Conservation (phyloP, 2,113 vertebrate genomes). For the Ginglymostoma cirratum region DNA sequence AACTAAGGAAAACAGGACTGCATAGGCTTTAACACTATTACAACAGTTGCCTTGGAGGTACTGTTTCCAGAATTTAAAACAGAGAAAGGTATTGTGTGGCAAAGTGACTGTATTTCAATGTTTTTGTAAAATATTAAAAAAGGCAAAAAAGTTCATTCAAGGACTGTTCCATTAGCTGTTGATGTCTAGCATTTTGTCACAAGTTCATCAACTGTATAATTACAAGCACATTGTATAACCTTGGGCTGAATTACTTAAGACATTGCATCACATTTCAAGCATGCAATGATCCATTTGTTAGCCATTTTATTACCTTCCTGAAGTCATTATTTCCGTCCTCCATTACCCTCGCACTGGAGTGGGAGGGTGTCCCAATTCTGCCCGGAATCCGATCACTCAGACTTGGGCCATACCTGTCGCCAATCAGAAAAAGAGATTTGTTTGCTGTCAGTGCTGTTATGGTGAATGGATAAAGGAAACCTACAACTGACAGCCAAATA, state of each 20-base stretch:
- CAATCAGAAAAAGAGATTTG: background rate
- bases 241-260: background rate
- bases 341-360: conserved; percentile 17
- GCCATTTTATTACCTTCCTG: conserved; percentile 41
- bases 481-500: background rate
- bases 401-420: conserved; percentile 23
- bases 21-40: background rate
- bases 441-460: background rate
- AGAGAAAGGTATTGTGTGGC: background rate
- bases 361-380: conserved; percentile 40
- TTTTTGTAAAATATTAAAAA: background rate
- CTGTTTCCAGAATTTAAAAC: background rate
- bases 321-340: conserved; percentile 42
- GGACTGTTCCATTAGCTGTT: background rate
- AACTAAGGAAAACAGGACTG: background rate
- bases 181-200: background rate
- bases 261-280: background rate
- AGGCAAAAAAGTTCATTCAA: background rate
- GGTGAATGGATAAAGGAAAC: background rate
- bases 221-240: background rate
- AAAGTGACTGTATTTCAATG: background rate
- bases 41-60: background rate
- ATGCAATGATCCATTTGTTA: background rate
- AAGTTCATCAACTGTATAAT: background rate
- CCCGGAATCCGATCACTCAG: conserved; percentile 39